A percentile compares a stretch with the other conserved stretches of the same genome.
These are phyloP conservation scores for Euspilapteryx auroguttella DNA, from an alignment of 2,888 invertebrate genomes.

Conservation along the genomic window DNA sequence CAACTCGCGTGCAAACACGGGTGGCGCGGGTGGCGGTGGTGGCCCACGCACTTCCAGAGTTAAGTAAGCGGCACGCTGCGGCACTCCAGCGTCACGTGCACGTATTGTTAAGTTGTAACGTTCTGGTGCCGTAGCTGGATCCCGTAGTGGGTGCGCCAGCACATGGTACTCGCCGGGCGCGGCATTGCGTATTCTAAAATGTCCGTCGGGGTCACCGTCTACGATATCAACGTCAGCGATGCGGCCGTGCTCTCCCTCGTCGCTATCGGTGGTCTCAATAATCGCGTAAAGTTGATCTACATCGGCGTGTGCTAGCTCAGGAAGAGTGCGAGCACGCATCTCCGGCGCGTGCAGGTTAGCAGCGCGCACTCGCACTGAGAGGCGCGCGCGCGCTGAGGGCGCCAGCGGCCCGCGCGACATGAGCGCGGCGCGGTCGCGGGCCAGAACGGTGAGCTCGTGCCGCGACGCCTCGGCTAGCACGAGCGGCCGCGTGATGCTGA, in stretches of 20 bases:
- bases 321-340: conserved; percentile 77
- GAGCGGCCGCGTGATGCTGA: conserved; percentile 80
- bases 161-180: conserved; percentile 76
- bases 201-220: conserved; percentile 87
- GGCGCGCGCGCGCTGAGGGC: conserved; percentile 75
- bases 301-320: conserved; percentile 79
- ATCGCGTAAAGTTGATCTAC: conserved; percentile 88
- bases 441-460: conserved; percentile 78
- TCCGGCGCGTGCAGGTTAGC: conserved; percentile 88
- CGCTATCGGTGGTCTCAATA: conserved; percentile 80
- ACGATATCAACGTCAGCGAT: conserved; percentile 82
- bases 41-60: conserved; percentile 78
- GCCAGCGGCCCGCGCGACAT: conserved; percentile 50
- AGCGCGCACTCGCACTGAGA: conserved; percentile 75
- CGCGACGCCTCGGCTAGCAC: conserved; percentile 69
- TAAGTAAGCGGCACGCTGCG: conserved; percentile 77
- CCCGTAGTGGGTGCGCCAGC: conserved; percentile 74
- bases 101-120: conserved; percentile 87
- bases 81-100: conserved; percentile 82
- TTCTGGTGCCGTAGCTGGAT: conserved; percentile 75
- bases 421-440: conserved; percentile 80
- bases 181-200: conserved; percentile 74
- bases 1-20: conserved; percentile 82
- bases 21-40: conserved; percentile 84
- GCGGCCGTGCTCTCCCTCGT: conserved; percentile 82